Evolutionary conservation across 2,888 invertebrate genomes (phyloP), one percentile per base, ranked within the genome.

Genomic region (Amphipoea oculea): DNA sequence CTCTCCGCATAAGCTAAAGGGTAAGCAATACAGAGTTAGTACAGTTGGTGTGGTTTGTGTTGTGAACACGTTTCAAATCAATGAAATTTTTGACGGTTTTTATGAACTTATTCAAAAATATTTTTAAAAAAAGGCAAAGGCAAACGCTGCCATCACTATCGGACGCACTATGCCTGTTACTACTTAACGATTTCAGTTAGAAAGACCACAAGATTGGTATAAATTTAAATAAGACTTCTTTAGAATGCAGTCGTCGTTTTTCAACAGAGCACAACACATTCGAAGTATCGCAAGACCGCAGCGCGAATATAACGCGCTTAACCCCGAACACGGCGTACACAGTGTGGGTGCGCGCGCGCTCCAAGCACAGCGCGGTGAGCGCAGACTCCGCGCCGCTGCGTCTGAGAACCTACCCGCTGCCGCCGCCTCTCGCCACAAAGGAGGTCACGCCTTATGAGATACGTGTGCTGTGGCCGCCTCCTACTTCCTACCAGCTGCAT

Each of bases 331-430:
- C 98, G 73, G 97, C 97, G 9, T 99, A 98, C 93, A 95, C 96
- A 9, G 97, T 99, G 65, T 98, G 98, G 97, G 98, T 98, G 62
- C 97, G 98, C 67, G 98, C 98, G 2, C 98, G 98, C 89, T 98
- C 98, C 2, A 97, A 97, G 73, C 97, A 98, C 89, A 98, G 97
- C 79, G 96, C 97, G 4, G 97, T 97, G 48, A 88, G 91, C 75
- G 98, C 97, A 3, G 97, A 98, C 89, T 98, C 98, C 84, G 94
- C 96, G 3, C 95, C 96, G 36, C 95, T 98, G 12, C 94, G 96
- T 14, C 97, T 98, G 40, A 97, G 96, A 72, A 99, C 99, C 29
- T 98, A 97, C 92, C 97, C 98, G 0, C 97, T 98, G 85, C 98
- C 99, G 0, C 97, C 97, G 51, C 97, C 98, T 77, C 95, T 99